Evolutionary conservation across 2,113 vertebrate genomes (phyloP).

Genomic region (Sapajus apella): DNA sequence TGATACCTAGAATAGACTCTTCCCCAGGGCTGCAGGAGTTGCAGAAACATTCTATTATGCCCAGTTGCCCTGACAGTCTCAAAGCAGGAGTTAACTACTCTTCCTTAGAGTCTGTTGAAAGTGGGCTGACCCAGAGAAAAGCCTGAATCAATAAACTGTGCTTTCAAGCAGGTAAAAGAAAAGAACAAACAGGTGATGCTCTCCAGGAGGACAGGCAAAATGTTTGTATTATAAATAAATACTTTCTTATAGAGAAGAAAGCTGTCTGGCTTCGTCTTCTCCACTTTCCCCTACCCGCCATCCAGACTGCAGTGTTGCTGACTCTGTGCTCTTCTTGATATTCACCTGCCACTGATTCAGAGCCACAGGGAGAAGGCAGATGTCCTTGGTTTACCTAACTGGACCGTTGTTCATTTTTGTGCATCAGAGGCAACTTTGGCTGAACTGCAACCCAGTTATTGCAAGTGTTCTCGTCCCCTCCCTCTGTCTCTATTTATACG

Average conservation of each 20-base stretch:
- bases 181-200: constrained; percentile 28
- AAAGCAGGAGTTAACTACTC: neutral
- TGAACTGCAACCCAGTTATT: neutral
- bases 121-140: neutral
- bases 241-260: neutral
- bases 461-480: neutral
- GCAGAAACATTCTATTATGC: neutral
- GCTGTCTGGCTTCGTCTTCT: neutral
- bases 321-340: neutral
- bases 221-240: neutral
- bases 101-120: constrained; percentile 30
- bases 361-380: neutral
- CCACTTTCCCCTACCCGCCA: neutral
- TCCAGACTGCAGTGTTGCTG: neutral
- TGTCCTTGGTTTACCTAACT: no score
- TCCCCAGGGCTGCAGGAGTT: neutral
- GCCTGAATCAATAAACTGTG: constrained; percentile 43
- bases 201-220: neutral
- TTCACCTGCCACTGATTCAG: accelerated
- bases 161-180: neutral
- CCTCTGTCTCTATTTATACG: neutral
- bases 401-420: neutral
- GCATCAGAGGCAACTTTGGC: neutral
- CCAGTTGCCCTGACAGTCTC: neutral
- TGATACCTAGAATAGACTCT: neutral